Evolutionary conservation across 2,888 invertebrate genomes (phyloP).

Genomic region (Luperina testacea): DNA sequence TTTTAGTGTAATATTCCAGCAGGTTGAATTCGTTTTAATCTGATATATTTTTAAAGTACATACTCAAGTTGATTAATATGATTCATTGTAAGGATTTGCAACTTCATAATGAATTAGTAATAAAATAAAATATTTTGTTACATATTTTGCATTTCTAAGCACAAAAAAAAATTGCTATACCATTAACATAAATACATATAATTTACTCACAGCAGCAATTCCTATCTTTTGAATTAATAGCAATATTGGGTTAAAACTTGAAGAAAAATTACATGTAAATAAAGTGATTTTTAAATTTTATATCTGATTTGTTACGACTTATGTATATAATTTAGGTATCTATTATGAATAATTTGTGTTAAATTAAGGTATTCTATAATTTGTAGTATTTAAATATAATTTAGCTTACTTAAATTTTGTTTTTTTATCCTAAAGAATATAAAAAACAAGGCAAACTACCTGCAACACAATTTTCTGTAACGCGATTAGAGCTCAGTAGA

Average conservation of each 20-base stretch:
- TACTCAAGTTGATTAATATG: neutral
- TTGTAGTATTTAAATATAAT: conserved; percentile 45
- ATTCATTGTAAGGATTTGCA: neutral
- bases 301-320: neutral
- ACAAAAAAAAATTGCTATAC: neutral
- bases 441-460: neutral
- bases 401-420: neutral
- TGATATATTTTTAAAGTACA: conserved; percentile 23
- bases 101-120: neutral
- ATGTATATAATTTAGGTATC: neutral
- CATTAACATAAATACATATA: neutral
- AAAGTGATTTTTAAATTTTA: neutral
- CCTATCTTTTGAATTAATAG: neutral
- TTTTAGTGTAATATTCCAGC: conserved; percentile 19
- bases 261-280: neutral
- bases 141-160: neutral
- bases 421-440: neutral
- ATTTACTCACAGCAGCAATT: conserved; percentile 8
- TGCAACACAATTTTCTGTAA: neutral
- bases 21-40: conserved; percentile 19
- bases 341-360: conserved; percentile 15
- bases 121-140: neutral
- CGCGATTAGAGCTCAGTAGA: neutral
- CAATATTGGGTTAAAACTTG: neutral
- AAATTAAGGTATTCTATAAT: conserved; percentile 10